Conservation (phyloP, 2,113 vertebrate genomes). For the Sciurus niger region DNA sequence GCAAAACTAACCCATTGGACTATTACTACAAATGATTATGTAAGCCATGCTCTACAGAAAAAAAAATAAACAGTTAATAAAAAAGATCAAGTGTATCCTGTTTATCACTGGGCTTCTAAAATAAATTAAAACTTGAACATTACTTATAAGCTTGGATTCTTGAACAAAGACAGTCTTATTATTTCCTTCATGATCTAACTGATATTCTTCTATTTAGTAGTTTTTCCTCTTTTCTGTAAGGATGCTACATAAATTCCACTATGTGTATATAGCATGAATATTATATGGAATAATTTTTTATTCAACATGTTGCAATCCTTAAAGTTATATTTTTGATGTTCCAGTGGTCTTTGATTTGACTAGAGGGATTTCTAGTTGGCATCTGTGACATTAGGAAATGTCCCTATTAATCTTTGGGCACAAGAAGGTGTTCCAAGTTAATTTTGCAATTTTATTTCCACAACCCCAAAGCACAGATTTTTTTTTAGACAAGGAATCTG, state of each 20-base stretch:
- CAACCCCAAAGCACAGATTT: not conserved
- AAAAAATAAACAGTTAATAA: not conserved
- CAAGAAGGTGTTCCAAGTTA: not conserved
- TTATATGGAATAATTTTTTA: too few relatives aligned
- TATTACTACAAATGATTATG: not conserved
- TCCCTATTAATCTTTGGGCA: not conserved
- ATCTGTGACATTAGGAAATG: not conserved
- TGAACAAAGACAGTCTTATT: too few relatives aligned
- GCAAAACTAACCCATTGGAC: not conserved
- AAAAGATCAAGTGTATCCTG: not conserved
- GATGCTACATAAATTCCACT: too few relatives aligned
- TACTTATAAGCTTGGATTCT: not conserved
- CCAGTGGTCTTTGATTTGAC: not conserved
- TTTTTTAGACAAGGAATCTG: not conserved
- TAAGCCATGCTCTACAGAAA: not conserved
- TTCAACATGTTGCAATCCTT: not conserved
- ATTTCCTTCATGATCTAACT: too few relatives aligned
- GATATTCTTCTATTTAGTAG: too few relatives aligned
- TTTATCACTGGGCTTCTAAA: not conserved
- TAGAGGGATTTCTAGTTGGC: not conserved
- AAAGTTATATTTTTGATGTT: not conserved
- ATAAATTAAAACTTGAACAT: not conserved
- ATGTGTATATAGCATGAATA: too few relatives aligned
- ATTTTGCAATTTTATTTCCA: not conserved
- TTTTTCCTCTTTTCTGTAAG: too few relatives aligned